Evolutionary conservation across 2,113 vertebrate genomes (phyloP), one percentile per base, ranked within the genome.

Genomic region (Ptilorrhoa leucosticta): DNA sequence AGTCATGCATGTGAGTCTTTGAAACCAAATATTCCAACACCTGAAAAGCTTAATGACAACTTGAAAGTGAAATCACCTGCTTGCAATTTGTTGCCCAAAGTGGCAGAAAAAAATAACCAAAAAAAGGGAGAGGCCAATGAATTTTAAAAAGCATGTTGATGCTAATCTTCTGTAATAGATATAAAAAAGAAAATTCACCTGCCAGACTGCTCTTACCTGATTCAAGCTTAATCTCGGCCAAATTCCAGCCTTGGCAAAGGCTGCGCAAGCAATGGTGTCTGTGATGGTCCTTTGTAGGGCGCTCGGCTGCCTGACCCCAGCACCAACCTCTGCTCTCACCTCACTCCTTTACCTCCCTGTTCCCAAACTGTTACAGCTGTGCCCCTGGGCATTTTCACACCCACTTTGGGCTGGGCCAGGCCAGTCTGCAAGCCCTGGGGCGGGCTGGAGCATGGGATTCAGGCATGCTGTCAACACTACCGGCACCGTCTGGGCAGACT

Each of bases 291-390:
- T 40, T n/a, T 3, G 5, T 0, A 12, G 48, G 58, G 39, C 21
- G 3, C 16, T 3, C 0, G 0, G 57, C 30, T 44, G 44, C 48
- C 58, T 5, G 5, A 18, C 4, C n/a, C 37, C 57, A 20, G 37
- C 51, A 44, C 11, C 7, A 0, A 24, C 20, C 53, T 27, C 69
- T 6, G 8, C 72, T 57, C 72, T 35, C 50, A 14, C n/a, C 86
- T 63, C 3, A 1, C 28, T 17, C 68, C 27, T 27, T 35, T 2
- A 21, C 39, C 7, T 20, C 31, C n/a, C 6, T 2, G 6, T 33
- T 70, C 10, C 70, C 79, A 73, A 39, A 37, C 35, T 10, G 1
- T 15, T 24, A 11, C 40, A 60, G 44, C 50, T 7, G 13, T 20
- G 39, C 13, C 39, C 17, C 23, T 4, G 1, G 4, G n/a, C 18